Evolutionary conservation across 2,113 vertebrate species (phyloP).

Genomic region (Geococcyx californianus): DNA sequence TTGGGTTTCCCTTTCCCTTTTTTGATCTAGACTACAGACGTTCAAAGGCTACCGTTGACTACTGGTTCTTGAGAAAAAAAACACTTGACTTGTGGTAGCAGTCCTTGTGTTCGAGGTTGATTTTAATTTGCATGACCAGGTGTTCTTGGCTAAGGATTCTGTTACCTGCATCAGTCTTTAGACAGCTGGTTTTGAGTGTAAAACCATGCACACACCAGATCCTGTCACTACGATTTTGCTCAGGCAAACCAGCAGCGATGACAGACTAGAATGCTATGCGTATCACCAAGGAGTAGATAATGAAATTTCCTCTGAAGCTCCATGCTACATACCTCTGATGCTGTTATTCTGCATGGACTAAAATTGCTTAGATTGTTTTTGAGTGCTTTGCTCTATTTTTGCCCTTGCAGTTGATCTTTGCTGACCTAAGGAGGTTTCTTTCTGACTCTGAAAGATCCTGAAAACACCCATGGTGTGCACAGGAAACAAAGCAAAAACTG

Average conservation of each 20-base stretch:
- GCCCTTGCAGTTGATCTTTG: neutral
- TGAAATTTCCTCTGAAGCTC: neutral
- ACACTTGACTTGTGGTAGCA: neutral
- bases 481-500: neutral
- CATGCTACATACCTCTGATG: fast-evolving
- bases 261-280: neutral
- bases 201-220: neutral
- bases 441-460: neutral
- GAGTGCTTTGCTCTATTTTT: neutral
- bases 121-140: neutral
- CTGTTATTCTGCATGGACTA: neutral
- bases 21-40: neutral
- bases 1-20: neutral
- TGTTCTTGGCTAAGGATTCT: neutral
- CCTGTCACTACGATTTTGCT: neutral
- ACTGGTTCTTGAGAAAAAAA: neutral
- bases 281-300: neutral
- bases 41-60: neutral
- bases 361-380: neutral
- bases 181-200: neutral
- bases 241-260: neutral
- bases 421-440: slow-evolving; percentile 6
- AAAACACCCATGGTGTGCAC: neutral
- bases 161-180: neutral
- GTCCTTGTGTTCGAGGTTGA: neutral